A percentile compares a stretch with the other conserved stretches of the same genome.
These are phyloP conservation scores for Calypte anna DNA, from an alignment of 2,113 vertebrate species.

Conservation along the genomic window DNA sequence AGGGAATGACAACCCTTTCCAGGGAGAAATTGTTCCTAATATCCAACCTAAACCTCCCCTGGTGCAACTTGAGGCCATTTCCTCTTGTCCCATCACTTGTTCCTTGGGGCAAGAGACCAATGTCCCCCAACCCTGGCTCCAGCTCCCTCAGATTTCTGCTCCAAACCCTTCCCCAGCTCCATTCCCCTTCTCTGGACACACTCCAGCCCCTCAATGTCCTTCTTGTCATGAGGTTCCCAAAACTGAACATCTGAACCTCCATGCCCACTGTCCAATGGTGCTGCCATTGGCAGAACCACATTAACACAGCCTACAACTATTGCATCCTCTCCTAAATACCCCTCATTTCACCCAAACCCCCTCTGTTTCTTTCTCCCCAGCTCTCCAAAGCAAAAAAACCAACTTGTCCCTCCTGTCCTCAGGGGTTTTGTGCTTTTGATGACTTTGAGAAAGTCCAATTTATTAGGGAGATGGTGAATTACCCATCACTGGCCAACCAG, in stretches of 20 bases:
- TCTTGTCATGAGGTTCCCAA: too few relatives aligned
- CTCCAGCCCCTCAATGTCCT: too few relatives aligned
- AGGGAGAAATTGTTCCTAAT: too few relatives aligned
- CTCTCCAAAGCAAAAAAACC: background rate
- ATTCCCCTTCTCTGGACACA: too few relatives aligned
- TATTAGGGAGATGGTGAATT: background rate
- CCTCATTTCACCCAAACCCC: background rate
- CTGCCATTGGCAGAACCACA: background rate
- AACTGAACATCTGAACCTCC: background rate
- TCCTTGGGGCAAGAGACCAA: too few relatives aligned
- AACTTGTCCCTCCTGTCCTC: background rate
- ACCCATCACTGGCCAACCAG: background rate
- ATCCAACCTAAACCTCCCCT: too few relatives aligned
- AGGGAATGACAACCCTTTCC: too few relatives aligned
- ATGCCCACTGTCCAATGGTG: rapidly evolving
- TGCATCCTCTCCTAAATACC: background rate
- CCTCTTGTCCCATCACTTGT: too few relatives aligned
- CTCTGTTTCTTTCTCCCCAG: background rate
- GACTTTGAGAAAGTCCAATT: background rate
- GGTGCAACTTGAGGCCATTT: too few relatives aligned
- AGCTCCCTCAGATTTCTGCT: too few relatives aligned
- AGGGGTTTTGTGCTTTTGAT: background rate
- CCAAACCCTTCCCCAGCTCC: too few relatives aligned
- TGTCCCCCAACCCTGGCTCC: too few relatives aligned
- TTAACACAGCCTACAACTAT: background rate